Percentiles rank a stretch among this genome's conserved stretches.
Evolutionary conservation across 2,797 vertebrate species (phyloP).

Genomic region (Manis crassicaudata): DNA sequence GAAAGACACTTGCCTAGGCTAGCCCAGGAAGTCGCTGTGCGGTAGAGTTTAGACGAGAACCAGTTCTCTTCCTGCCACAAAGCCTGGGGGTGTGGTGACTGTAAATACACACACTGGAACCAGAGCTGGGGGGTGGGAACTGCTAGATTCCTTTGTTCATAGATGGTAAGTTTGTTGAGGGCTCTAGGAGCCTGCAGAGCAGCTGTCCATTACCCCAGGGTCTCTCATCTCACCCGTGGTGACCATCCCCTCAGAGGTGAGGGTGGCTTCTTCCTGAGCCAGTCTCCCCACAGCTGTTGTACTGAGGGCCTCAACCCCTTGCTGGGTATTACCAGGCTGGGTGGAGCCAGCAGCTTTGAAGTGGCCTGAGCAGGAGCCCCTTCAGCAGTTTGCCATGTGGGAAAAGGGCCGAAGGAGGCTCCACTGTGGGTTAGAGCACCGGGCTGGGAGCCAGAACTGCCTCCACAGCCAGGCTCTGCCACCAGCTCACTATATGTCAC

Average conservation of each 20-base stretch:
- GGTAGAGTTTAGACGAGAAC: background rate
- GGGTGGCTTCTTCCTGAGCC: background rate
- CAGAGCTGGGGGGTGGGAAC: no score
- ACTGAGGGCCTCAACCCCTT: background rate
- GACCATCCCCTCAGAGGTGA: background rate
- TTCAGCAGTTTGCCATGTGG: background rate
- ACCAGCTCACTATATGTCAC: background rate
- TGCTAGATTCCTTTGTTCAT: background rate
- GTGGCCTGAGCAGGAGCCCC: background rate
- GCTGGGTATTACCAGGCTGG: rapidly evolving
- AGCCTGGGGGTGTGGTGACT: background rate
- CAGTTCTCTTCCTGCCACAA: background rate
- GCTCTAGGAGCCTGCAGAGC: background rate
- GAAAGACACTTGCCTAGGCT: background rate
- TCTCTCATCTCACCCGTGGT: background rate
- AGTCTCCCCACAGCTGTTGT: background rate
- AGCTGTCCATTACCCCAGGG: background rate
- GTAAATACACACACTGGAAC: background rate
- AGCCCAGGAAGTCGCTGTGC: background rate
- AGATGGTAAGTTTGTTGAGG: background rate
- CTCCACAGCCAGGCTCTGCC: background rate
- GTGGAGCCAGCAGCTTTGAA: background rate
- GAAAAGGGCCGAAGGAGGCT: background rate
- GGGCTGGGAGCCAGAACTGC: background rate
- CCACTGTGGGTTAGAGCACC: background rate